Conservation (phyloP, 1,140 invertebrate species). For the Phortica variegata region DNA sequence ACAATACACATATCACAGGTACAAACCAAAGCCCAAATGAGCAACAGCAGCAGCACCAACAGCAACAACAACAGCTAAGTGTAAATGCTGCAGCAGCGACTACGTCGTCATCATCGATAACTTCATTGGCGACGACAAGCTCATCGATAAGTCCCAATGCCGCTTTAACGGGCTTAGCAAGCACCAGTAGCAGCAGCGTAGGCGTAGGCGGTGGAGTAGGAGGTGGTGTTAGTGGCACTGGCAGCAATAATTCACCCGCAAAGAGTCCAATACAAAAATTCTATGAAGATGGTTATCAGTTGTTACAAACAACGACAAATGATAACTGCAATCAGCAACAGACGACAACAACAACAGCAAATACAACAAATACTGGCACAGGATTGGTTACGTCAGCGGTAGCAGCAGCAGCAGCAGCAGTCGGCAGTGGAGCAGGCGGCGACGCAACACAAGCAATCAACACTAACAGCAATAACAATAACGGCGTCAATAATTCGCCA, state of each 20-base stretch:
- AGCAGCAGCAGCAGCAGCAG: conserved; percentile 14
- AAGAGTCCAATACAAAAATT: conserved; percentile 32
- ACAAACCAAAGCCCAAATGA: conserved; percentile 52
- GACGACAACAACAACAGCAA: background rate
- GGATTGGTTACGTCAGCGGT: too few relatives aligned
- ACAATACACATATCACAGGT: conserved; percentile 45
- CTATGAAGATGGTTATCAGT: conserved; percentile 45
- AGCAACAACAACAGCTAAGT: conserved; percentile 10
- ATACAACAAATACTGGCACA: too few relatives aligned
- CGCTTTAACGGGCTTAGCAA: too few relatives aligned
- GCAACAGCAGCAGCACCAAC: conserved; percentile 31
- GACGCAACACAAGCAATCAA: background rate
- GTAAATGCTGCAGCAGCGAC: background rate
- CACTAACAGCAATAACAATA: too few relatives aligned
- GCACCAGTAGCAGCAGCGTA: conserved; percentile 1
- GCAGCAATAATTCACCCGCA: conserved; percentile 27
- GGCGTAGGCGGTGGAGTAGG: too few relatives aligned
- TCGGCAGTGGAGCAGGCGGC: conserved; percentile 6
- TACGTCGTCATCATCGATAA: background rate
- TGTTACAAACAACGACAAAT: conserved; percentile 5
- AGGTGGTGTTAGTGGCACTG: too few relatives aligned
- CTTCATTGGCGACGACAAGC: conserved; percentile 4
- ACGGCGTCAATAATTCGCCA: conserved; percentile 28
- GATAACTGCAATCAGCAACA: conserved; percentile 33
- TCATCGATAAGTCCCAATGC: background rate